Percentiles rank a stretch among this genome's conserved stretches.
Conservation (phyloP, 2,797 vertebrate species). For the Fratercula arctica region DNA sequence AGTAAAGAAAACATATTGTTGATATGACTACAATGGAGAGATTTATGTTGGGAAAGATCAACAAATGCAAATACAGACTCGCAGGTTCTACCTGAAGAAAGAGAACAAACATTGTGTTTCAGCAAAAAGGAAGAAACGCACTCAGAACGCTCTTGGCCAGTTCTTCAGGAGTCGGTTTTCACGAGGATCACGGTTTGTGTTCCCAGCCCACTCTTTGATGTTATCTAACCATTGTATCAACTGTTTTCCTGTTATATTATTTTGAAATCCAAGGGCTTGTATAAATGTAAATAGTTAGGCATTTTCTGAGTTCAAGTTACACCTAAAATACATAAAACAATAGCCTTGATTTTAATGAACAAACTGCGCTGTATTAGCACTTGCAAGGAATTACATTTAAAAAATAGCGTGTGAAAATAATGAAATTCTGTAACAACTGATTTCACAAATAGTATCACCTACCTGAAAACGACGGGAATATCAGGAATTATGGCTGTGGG, state of each 20-base stretch:
- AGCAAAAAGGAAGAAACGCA: slow-evolving; percentile 45
- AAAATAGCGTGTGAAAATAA: neutral
- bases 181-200: slow-evolving; percentile 38
- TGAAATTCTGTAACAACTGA: neutral
- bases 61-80: slow-evolving; percentile 62
- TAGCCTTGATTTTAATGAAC: slow-evolving; percentile 7
- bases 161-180: slow-evolving; percentile 64
- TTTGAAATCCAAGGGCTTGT: slow-evolving; percentile 39
- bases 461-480: neutral
- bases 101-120: slow-evolving; percentile 59
- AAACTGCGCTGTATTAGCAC: neutral
- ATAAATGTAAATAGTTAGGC: neutral
- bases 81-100: slow-evolving; percentile 25
- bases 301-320: slow-evolving; percentile 40
- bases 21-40: slow-evolving; percentile 37
- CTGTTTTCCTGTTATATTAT: slow-evolving; percentile 38
- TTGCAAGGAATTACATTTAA: neutral
- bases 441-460: neutral
- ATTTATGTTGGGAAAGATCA: slow-evolving; percentile 70
- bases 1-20: slow-evolving; percentile 43
- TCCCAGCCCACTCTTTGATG: slow-evolving; percentile 64
- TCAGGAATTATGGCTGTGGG: neutral
- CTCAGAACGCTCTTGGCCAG: slow-evolving; percentile 50
- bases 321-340: slow-evolving; percentile 6
- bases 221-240: slow-evolving; percentile 55